Evolutionary conservation across 2,113 vertebrate species (phyloP).

Genomic region (Phrynosoma blainvillii): DNA sequence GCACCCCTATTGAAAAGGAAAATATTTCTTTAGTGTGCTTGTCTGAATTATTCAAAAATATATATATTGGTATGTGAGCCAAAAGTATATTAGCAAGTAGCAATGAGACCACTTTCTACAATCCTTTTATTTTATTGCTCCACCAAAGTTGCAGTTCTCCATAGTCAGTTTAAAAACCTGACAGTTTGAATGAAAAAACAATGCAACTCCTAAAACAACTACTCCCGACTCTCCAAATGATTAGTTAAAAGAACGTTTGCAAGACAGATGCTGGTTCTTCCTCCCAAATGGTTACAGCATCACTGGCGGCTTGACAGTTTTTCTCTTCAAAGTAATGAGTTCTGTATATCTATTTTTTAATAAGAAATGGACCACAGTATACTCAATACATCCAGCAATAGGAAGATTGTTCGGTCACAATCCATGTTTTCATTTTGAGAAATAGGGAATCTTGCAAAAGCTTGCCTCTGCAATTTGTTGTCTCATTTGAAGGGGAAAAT

Average conservation of each 20-base stretch:
- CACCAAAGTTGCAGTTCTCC: neutral
- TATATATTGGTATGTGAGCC: neutral
- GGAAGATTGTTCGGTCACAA: neutral
- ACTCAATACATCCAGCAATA: neutral
- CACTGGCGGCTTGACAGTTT: slow-evolving; percentile 10
- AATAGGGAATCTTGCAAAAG: neutral
- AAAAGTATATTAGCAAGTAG: neutral
- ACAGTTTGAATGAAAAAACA: slow-evolving; percentile 15
- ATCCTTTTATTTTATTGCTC: slow-evolving; percentile 16
- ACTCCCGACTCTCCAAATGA: no score
- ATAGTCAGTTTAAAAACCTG: slow-evolving; percentile 8
- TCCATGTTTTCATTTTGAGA: neutral
- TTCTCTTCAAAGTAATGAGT: neutral
- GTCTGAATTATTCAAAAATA: neutral
- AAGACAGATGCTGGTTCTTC: slow-evolving; percentile 10
- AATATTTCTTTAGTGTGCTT: neutral
- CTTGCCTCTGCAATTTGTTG: neutral
- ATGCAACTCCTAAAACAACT: neutral
- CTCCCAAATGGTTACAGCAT: neutral
- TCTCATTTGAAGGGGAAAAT: neutral
- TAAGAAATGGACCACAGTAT: neutral
- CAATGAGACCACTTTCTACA: neutral
- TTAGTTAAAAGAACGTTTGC: slow-evolving; percentile 10
- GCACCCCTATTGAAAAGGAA: neutral
- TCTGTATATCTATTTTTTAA: slow-evolving; percentile 25